Percentiles rank a stretch among this genome's conserved stretches.
Conservation (phyloP, 2,113 vertebrate genomes). For the Spea multiplicata region DNA sequence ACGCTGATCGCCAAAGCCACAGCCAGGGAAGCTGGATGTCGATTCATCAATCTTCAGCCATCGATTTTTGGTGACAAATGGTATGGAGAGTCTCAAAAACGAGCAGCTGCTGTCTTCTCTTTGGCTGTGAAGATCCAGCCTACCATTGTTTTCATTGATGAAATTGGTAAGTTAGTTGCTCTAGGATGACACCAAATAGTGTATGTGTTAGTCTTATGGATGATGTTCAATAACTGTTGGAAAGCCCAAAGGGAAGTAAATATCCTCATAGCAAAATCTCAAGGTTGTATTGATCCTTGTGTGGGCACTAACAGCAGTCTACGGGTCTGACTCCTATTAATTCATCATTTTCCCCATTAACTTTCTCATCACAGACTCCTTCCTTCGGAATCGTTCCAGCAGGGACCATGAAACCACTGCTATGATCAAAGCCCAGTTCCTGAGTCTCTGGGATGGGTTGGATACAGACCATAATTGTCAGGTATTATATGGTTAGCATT, state of each 20-base stretch:
- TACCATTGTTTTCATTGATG: conserved; percentile 96
- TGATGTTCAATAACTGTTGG: too few species aligned
- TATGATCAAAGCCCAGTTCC: conserved; percentile 99
- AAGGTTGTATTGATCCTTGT: too few species aligned
- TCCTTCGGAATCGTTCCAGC: conserved; percentile 89
- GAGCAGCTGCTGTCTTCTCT: conserved; percentile 94
- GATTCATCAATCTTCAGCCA: conserved; percentile 96
- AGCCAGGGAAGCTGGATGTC: conserved; percentile 91
- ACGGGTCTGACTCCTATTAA: neutral
- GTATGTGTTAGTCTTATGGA: too few species aligned
- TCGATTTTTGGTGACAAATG: conserved; percentile 95
- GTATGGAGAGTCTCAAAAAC: conserved; percentile 97
- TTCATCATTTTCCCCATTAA: too few species aligned
- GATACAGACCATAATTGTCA: conserved; percentile 92
- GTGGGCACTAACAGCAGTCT: neutral
- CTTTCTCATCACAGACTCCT: conserved; percentile 75
- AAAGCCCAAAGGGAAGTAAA: too few species aligned
- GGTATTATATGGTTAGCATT: conserved; percentile 57
- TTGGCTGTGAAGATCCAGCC: conserved; percentile 95
- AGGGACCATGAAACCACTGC: conserved; percentile 96
- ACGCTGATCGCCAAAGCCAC: conserved; percentile 96
- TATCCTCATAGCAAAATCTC: too few species aligned
- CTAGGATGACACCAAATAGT: too few species aligned
- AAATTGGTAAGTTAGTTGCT: conserved; percentile 84
- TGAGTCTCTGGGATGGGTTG: conserved; percentile 97